Evolutionary conservation across 37 sponge, comb jelly and placozoan genomes (phyloP), one percentile per base, ranked within the genome.

Genomic region (Crambe crambe): DNA sequence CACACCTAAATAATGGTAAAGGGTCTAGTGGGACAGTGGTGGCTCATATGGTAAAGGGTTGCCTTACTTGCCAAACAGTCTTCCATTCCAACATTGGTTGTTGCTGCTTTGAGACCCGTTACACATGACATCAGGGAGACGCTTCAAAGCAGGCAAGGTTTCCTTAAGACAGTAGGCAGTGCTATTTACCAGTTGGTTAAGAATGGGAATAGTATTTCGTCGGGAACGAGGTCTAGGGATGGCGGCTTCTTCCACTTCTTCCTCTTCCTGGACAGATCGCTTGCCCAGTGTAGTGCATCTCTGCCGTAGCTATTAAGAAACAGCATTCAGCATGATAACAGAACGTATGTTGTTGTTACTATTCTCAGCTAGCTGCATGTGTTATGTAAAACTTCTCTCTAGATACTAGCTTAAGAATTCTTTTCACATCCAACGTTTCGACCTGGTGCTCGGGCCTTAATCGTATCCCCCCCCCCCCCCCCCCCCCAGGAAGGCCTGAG

Each of bases 11-110:
- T n/a, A n/a, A n/a, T n/a, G n/a, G n/a, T n/a, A n/a, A n/a, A n/a
- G n/a, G n/a, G n/a, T n/a, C n/a, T n/a, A n/a, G n/a, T n/a, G n/a
- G n/a, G n/a, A n/a, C n/a, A n/a, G n/a, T n/a, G n/a, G n/a, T n/a
- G n/a, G n/a, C n/a, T n/a, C n/a, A 47, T 12, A 47, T 47, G 51
- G 51, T 47, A 47, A 47, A 47, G 51, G 51, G 51, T 47, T 40
- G 29, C 30, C 75, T 35, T 29, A 85, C 85, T 78, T 70, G 59
- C 77, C 85, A 72, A 30, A 1, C n/a, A 32, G n/a, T 22, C 18
- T 58, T 30, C 85, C 85, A 61, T 70, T 85, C 85, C 85, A 85
- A 63, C 85, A 85, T 1, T 78, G 25, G 18, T 32, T n/a, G 26
- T 84, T 84, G 75, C 27, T 70, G 12, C 27, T 22, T 0, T 21